A percentile compares a stretch with the other conserved stretches of the same genome.
These are phyloP conservation scores for Nyctibius grandis DNA, from an alignment of 2,797 vertebrate genomes.

Conservation along the genomic window DNA sequence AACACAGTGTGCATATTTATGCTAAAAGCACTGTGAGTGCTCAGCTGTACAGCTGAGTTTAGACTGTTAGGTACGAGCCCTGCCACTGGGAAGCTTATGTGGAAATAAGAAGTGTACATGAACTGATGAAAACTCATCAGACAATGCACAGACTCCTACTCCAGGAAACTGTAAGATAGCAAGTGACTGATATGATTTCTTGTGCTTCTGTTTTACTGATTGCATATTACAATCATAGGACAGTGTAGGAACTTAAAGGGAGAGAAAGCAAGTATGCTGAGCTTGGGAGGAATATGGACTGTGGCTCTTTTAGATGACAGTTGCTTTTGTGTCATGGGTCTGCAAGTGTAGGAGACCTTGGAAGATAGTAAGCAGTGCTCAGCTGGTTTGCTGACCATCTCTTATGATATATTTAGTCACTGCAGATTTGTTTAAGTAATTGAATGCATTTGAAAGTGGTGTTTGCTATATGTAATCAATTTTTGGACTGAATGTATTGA, in stretches of 20 bases:
- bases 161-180: background rate
- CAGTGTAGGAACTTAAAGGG: background rate
- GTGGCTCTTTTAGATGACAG: background rate
- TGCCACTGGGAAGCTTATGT: background rate
- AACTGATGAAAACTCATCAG: background rate
- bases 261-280: background rate
- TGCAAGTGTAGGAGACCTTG: background rate
- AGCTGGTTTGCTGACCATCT: background rate
- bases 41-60: background rate
- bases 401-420: background rate
- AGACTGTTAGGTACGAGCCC: background rate
- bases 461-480: background rate
- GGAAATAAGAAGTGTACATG: background rate
- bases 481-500: background rate
- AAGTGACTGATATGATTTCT: background rate
- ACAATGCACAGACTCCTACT: background rate
- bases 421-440: background rate
- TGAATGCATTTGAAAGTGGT: background rate
- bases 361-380: background rate
- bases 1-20: background rate
- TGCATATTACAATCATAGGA: background rate
- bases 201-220: background rate
- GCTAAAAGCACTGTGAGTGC: background rate
- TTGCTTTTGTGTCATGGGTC: background rate
- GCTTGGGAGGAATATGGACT: background rate